Evolutionary conservation across 2,113 vertebrate species (phyloP).

Genomic region (Chrysochloris asiatica): DNA sequence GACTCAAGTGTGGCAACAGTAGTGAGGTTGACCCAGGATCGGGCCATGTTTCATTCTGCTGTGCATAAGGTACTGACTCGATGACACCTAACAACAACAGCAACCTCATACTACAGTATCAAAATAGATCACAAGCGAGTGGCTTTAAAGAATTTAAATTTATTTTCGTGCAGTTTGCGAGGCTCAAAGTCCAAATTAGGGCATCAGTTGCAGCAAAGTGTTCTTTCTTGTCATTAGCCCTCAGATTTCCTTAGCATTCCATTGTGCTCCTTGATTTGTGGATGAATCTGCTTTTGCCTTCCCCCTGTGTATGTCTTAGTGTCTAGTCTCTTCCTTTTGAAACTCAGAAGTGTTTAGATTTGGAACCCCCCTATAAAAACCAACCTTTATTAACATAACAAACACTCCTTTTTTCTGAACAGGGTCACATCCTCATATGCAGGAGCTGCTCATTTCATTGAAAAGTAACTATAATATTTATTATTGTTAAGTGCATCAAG

Average conservation of each 20-base stretch:
- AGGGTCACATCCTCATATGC: not conserved
- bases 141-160: not conserved
- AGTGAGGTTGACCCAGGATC: too few species aligned
- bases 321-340: not conserved
- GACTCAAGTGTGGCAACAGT: too few species aligned
- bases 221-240: not conserved
- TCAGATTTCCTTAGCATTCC: not conserved
- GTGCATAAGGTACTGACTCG: too few species aligned
- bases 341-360: not conserved
- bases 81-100: too few species aligned
- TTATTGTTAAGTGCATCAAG: too few species aligned
- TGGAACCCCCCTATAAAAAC: not conserved
- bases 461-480: too few species aligned
- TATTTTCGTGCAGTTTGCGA: too few species aligned
- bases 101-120: not conserved
- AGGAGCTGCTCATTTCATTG: not conserved
- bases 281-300: not conserved
- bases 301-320: not conserved
- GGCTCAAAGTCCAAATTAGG: not conserved
- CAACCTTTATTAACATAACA: not conserved
- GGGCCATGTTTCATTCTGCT: too few species aligned
- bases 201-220: not conserved
- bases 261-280: not conserved
- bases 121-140: not conserved
- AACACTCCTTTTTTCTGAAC: not conserved